Percentiles rank a stretch among this genome's conserved stretches.
These are phyloP conservation scores for Pithys albifrons DNA, from an alignment of 2,113 vertebrate genomes.

Conservation along the genomic window DNA sequence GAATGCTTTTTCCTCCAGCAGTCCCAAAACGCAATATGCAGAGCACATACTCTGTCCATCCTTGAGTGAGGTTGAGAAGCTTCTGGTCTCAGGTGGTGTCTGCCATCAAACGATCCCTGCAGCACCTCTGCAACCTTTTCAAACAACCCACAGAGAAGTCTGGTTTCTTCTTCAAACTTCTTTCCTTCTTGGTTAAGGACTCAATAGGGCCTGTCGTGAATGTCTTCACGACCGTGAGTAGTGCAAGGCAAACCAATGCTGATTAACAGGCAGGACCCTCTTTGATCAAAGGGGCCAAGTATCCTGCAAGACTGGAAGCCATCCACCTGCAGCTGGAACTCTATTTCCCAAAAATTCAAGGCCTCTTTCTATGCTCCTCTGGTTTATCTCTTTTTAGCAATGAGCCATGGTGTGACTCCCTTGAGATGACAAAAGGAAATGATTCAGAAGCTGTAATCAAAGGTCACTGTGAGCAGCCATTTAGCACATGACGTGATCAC, in stretches of 20 bases:
- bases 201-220: conserved; percentile 19
- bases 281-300: conserved; percentile 31
- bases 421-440: conserved; percentile 83
- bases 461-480: conserved; percentile 48
- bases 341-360: conserved; percentile 83
- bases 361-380: conserved; percentile 62
- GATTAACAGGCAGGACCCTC: conserved; percentile 43
- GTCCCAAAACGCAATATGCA: neutral
- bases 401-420: conserved; percentile 99
- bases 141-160: conserved; percentile 59
- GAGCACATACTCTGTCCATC: neutral
- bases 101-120: conserved; percentile 28
- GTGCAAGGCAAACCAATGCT: conserved; percentile 66
- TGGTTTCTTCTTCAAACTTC: conserved; percentile 58
- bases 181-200: conserved; percentile 56
- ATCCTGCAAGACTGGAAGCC: conserved; percentile 69
- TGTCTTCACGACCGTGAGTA: conserved; percentile 56
- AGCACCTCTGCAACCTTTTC: conserved; percentile 50
- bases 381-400: conserved; percentile 88
- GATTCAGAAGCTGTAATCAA: conserved; percentile 69
- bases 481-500: conserved; percentile 70
- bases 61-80: conserved; percentile 18
- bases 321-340: conserved; percentile 71
- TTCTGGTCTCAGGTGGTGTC: conserved; percentile 38
- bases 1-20: conserved; percentile 33